Conservation (phyloP, 2,797 vertebrate genomes). For the Rhynchonycteris naso region DNA sequence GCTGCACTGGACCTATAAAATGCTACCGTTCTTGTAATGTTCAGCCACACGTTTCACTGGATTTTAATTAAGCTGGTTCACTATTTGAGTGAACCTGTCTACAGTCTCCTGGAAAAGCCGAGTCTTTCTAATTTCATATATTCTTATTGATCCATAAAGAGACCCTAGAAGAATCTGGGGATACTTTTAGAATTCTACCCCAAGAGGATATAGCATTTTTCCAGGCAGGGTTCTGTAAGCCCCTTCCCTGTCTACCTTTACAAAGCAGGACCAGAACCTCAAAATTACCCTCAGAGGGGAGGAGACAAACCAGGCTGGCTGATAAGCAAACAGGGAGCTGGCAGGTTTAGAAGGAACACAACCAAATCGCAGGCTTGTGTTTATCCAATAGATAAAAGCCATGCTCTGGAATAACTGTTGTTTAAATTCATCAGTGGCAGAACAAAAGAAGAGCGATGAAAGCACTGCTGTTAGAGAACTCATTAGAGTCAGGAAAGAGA, state of each 20-base stretch:
- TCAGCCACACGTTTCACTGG: not conserved
- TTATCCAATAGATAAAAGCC: slow-evolving; percentile 71
- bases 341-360: slow-evolving; percentile 36
- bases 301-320: not conserved
- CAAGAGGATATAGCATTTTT: not conserved
- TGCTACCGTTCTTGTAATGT: not conserved
- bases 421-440: slow-evolving; percentile 73
- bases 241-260: not conserved
- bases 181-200: not conserved
- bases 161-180: not conserved
- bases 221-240: not conserved
- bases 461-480: slow-evolving; percentile 64
- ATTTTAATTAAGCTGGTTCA: not conserved
- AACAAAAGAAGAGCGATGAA: slow-evolving; percentile 69
- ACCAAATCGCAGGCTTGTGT: slow-evolving; percentile 67
- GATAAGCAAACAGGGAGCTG: slow-evolving; percentile 50
- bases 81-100: not conserved
- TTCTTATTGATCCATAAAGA: not conserved
- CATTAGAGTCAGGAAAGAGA: slow-evolving; percentile 72
- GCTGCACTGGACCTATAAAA: not conserved
- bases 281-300: not conserved
- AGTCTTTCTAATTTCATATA: not conserved
- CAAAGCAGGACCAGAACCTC: not conserved
- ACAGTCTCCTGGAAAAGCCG: not conserved
- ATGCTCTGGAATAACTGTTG: slow-evolving; percentile 71